A percentile compares a stretch with the other conserved stretches of the same genome.
Evolutionary conservation across 2,797 vertebrate genomes (phyloP).

Genomic region (Babyrousa celebensis): DNA sequence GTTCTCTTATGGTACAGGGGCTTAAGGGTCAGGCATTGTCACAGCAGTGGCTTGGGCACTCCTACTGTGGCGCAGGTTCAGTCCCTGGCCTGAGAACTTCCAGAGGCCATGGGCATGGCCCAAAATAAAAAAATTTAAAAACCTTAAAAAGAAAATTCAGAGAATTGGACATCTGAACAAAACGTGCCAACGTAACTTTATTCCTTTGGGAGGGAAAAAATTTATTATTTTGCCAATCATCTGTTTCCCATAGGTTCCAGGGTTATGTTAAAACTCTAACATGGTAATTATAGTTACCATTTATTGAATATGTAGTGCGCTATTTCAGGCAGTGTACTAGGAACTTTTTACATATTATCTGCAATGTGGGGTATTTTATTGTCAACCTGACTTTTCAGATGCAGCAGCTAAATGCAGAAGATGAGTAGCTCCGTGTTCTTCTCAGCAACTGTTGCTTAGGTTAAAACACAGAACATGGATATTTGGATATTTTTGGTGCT

Average conservation of each 20-base stretch:
- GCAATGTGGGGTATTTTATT: neutral
- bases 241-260: conserved; percentile 6
- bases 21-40: too few relatives aligned
- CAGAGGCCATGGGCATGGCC: too few relatives aligned
- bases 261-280: conserved; percentile 32
- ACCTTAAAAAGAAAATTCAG: neutral
- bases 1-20: too few relatives aligned
- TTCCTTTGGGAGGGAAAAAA: conserved; percentile 32
- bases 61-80: too few relatives aligned
- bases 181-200: neutral
- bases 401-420: conserved; percentile 22
- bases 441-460: conserved; percentile 4
- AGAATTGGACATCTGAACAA: conserved; percentile 38
- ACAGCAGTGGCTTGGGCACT: too few relatives aligned
- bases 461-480: conserved; percentile 28
- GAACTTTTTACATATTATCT: neutral
- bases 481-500: neutral
- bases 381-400: neutral
- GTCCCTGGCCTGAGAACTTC: too few relatives aligned
- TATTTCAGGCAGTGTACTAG: neutral
- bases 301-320: neutral
- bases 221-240: conserved; percentile 46
- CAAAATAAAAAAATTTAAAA: too few relatives aligned
- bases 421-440: neutral
- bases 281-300: neutral